These are phyloP conservation scores for Mus spretus DNA, from an alignment of 2,797 vertebrate species.

Conservation along the genomic window DNA sequence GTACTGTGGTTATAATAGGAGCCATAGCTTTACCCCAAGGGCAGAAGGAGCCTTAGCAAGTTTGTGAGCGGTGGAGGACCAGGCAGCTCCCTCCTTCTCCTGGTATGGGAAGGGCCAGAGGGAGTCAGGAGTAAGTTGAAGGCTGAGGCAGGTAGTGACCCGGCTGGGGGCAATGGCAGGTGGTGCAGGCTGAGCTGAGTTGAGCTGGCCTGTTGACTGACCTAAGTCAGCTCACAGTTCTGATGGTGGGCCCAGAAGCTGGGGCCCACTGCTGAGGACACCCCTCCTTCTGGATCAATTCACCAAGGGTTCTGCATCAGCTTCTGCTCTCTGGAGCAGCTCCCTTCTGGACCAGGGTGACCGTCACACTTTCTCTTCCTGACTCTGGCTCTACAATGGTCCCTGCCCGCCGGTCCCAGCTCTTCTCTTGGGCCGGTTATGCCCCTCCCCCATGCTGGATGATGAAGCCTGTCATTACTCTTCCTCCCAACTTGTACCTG, in stretches of 20 bases:
- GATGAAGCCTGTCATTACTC: conserved; percentile 25
- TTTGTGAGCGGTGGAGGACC: not conserved
- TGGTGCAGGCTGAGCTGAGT: not conserved
- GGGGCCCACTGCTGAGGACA: not conserved
- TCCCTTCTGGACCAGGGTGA: not conserved
- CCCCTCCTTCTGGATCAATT: not conserved
- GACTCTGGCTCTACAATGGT: not conserved
- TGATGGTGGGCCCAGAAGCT: not conserved
- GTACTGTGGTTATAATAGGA: not conserved
- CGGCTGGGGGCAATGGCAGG: not conserved
- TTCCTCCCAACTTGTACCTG: not conserved
- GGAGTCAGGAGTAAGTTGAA: not conserved
- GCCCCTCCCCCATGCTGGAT: not conserved
- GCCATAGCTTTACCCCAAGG: not conserved
- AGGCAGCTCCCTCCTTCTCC: not conserved
- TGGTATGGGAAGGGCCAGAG: not conserved
- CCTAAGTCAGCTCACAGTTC: not conserved
- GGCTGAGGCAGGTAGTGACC: not conserved
- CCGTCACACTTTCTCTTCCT: not conserved
- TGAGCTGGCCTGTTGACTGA: not conserved
- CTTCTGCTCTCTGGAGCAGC: too few relatives aligned
- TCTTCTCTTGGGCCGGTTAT: not conserved
- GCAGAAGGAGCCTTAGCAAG: not conserved
- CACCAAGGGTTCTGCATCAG: not conserved
- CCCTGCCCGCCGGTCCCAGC: not conserved